Conservation (phyloP, 1,140 invertebrate genomes). For the Drosophila erecta region DNA sequence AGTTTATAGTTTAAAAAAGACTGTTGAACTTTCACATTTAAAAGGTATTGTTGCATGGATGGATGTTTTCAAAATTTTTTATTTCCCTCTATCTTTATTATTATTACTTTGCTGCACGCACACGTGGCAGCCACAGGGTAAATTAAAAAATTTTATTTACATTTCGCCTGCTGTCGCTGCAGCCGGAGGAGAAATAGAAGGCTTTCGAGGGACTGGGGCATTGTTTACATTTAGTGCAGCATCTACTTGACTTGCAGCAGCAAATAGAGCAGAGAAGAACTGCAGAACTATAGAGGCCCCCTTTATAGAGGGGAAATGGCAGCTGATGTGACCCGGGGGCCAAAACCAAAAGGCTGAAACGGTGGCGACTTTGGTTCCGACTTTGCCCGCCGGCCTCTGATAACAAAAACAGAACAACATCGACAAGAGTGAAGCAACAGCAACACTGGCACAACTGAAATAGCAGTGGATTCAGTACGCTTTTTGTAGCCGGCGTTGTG, state of each 20-base stretch:
- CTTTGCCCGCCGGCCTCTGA: conserved; percentile 36
- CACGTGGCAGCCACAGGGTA: conserved; percentile 66
- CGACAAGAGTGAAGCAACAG: conserved; percentile 5
- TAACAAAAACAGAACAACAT: conserved; percentile 45
- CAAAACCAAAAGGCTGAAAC: conserved; percentile 10
- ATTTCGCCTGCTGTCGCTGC: conserved; percentile 64
- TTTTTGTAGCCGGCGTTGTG: conserved; percentile 38
- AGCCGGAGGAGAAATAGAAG: conserved; percentile 7
- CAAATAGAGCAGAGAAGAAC: conserved; percentile 43
- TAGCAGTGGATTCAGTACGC: conserved; percentile 32
- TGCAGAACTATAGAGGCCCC: conserved; percentile 7
- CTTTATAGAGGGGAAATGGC: conserved; percentile 15
- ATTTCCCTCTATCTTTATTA: neutral
- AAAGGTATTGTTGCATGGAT: too few relatives aligned
- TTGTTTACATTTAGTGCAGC: conserved; percentile 78
- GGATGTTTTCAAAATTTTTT: too few relatives aligned
- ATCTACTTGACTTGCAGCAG: conserved; percentile 75
- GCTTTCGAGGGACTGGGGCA: conserved; percentile 12
- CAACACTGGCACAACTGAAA: conserved; percentile 2
- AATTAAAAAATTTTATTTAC: conserved; percentile 78
- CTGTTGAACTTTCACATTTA: too few relatives aligned
- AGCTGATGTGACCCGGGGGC: conserved; percentile 60
- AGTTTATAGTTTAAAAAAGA: too few relatives aligned
- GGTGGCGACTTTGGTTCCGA: conserved; percentile 52
- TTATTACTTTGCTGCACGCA: conserved; percentile 27